phyloP scores from a whole-genome alignment of 2,113 vertebrate species.

The Chaetura pelagica region DNA sequence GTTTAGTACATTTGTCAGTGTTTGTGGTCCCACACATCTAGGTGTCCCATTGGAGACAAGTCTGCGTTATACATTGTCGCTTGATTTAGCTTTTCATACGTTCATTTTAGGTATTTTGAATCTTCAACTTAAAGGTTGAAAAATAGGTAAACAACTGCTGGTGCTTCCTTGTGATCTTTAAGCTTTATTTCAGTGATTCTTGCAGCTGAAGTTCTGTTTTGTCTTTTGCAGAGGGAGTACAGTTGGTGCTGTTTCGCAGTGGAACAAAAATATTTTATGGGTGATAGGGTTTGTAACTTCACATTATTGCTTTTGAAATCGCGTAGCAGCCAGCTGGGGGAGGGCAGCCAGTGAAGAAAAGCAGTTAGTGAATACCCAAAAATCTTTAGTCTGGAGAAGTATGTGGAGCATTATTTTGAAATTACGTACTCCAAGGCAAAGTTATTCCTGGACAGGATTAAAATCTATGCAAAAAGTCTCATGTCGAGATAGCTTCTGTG shows the following conservation, averaged over 20 bases:
- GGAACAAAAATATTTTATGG: slow-evolving; percentile 31
- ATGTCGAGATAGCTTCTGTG: not conserved
- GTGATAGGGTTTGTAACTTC: not conserved
- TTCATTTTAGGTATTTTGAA: not conserved
- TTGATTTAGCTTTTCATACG: not conserved
- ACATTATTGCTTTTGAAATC: slow-evolving; percentile 4
- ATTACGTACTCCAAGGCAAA: not conserved
- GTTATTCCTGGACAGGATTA: not conserved
- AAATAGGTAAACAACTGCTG: not conserved
- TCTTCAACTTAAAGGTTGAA: not conserved
- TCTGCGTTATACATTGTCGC: not conserved
- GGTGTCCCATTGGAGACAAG: not conserved
- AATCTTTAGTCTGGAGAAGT: not conserved
- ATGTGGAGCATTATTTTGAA: not conserved
- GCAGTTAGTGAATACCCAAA: not conserved
- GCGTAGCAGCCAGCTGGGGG: not conserved
- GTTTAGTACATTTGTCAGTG: not conserved
- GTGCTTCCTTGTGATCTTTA: not conserved
- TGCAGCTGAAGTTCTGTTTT: not conserved
- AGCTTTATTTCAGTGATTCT: not conserved
- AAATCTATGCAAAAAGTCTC: not conserved
- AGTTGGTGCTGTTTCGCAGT: not conserved
- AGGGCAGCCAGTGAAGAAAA: not conserved
- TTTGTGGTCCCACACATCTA: not conserved
- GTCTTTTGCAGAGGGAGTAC: not conserved